Conservation (phyloP, 1,140 invertebrate species). For the Drosophila mayri region DNA sequence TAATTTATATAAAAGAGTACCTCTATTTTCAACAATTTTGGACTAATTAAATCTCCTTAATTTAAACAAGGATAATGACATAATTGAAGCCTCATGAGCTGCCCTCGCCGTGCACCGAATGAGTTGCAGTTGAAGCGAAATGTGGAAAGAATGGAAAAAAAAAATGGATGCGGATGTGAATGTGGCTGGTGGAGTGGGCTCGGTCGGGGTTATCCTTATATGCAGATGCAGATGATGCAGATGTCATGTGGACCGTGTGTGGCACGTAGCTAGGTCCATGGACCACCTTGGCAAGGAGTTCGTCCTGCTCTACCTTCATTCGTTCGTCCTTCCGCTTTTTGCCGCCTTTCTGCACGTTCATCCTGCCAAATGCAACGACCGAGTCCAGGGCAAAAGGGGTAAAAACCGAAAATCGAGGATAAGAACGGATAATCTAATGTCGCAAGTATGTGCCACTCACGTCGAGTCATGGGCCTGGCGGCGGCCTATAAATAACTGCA, state of each 20-base stretch:
- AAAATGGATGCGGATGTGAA: slow-evolving; percentile 18
- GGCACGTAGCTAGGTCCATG: slow-evolving; percentile 54
- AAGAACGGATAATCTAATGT: slow-evolving; percentile 84
- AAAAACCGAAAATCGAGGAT: slow-evolving; percentile 76
- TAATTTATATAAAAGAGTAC: too few species aligned
- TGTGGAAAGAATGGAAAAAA: slow-evolving; percentile 39
- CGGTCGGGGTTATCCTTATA: slow-evolving; percentile 7
- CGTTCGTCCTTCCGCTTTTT: slow-evolving; percentile 5
- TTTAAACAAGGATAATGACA: neutral
- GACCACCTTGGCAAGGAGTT: slow-evolving; percentile 45
- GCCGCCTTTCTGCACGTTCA: slow-evolving; percentile 44
- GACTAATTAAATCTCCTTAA: neutral
- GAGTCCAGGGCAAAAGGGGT: slow-evolving; percentile 31
- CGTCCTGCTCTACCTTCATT: neutral
- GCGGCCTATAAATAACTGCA: slow-evolving; percentile 83
- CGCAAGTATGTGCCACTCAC: slow-evolving; percentile 70
- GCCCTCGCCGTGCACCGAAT: slow-evolving; percentile 41
- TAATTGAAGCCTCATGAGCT: neutral
- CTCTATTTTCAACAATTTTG: neutral
- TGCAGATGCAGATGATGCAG: slow-evolving; percentile 46
- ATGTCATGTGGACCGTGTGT: slow-evolving; percentile 68
- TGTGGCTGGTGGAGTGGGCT: slow-evolving; percentile 9
- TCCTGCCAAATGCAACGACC: slow-evolving; percentile 45
- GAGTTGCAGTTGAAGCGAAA: slow-evolving; percentile 53
- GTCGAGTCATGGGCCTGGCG: slow-evolving; percentile 59